Evolutionary conservation across 2,888 invertebrate species (phyloP), one percentile per base, ranked within the genome.

Genomic region (Pheosia tremula): DNA sequence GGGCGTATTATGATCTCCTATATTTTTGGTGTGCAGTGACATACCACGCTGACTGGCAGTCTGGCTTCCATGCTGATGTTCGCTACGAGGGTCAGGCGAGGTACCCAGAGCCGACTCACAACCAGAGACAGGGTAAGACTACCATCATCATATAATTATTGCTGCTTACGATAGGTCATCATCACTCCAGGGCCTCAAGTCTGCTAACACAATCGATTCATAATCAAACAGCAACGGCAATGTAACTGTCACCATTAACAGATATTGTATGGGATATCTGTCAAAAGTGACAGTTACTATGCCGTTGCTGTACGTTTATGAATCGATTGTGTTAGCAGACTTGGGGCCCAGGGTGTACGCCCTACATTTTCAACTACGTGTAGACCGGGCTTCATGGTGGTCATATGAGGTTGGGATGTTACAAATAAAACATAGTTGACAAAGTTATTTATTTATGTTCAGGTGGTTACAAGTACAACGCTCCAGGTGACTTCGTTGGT

Each of bases 61-160:
- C 95, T 0, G 97, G 97, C 0, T 97, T 96, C 93, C 96, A 97
- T 82, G 97, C 97, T 7, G 96, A 97, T 71, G 96, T 97, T 8
- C 93, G 95, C 67, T 96, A 97, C 83, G 96, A 97, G 80, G 97
- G 96, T 0, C 94, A 95, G 66, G 96, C 96, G 0, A 91, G 89
- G 37, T 96, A 95, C 76, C 96, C 96, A 0, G 95, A 95, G 53
- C 93, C 94, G 61, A 83, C 81, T 54, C 84, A 80, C 53, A 78
- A 80, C 43, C 69, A 78, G 13, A 71, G 71, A 54, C 80, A 80
- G 74, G 85, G 87, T 86, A 73, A 68, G 57, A 13, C n/a, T 24
- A 1, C 24, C 24, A 24, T 43, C 39, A 50, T 41, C 8, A 9
- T 9, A 9, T 43, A 43, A 39, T 39, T 39, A 5, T 39, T 5